Evolutionary conservation across 2,113 vertebrate species (phyloP).

Genomic region (Anarhynchus alexandrinus): DNA sequence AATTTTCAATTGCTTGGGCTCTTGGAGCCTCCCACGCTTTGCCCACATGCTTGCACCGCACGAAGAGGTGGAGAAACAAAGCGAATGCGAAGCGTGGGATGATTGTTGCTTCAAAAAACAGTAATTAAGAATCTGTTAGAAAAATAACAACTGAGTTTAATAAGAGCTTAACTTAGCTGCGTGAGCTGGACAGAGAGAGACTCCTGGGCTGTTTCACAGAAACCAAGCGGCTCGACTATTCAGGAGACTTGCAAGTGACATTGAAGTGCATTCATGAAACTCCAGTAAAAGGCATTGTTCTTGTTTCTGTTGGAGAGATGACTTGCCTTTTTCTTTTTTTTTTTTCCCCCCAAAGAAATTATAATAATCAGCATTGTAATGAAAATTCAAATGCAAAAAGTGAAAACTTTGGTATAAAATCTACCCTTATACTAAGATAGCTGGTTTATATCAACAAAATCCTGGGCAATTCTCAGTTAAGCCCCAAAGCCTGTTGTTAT

Average conservation of each 20-base stretch:
- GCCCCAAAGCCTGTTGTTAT: conserved; percentile 25
- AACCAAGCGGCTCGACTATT: conserved; percentile 4
- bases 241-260: conserved; percentile 44
- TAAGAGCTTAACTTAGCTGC: conserved; percentile 63
- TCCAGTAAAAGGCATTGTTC: conserved; percentile 29
- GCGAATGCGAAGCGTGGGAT: conserved; percentile 28
- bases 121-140: conserved; percentile 64
- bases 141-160: conserved; percentile 64
- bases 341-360: neutral
- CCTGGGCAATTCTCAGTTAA: neutral
- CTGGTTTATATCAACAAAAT: neutral
- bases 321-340: neutral
- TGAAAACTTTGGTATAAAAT: neutral
- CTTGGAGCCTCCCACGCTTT: conserved; percentile 65
- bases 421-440: neutral
- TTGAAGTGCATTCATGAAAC: conserved; percentile 36
- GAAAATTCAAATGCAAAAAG: neutral
- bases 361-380: neutral
- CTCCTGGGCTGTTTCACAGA: conserved; percentile 30
- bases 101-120: conserved; percentile 62
- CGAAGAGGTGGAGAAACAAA: conserved; percentile 66
- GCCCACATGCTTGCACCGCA: conserved; percentile 53
- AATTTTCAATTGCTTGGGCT: conserved; percentile 61
- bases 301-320: neutral
- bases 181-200: conserved; percentile 43